These are phyloP conservation scores for Opisthograptis luteolata DNA, from an alignment of 2,888 invertebrate genomes.

Conservation along the genomic window DNA sequence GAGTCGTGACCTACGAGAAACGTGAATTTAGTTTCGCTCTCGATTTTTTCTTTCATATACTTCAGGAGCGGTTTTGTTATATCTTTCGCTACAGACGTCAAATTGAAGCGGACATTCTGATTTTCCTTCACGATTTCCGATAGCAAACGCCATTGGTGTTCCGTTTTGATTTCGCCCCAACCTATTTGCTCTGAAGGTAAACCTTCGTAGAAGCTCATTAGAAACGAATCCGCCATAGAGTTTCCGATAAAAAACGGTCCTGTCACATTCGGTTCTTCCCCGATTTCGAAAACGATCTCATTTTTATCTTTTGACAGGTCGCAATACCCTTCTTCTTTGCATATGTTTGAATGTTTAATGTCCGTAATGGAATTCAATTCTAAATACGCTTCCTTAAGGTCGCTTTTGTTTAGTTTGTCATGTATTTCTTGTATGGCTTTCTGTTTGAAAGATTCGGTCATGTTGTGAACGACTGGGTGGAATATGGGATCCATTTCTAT, in stretches of 20 bases:
- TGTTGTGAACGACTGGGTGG: constrained; percentile 55
- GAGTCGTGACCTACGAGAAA: constrained; percentile 69
- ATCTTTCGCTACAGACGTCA: constrained; percentile 50
- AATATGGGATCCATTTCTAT: constrained; percentile 56
- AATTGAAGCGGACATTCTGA: constrained; percentile 61
- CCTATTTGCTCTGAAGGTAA: constrained; percentile 54
- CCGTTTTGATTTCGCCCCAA: constrained; percentile 59
- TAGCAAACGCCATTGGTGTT: constrained; percentile 55
- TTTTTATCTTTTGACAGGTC: constrained; percentile 49
- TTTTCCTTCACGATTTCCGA: constrained; percentile 52
- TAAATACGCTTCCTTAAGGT: constrained; percentile 48
- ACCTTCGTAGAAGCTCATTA: constrained; percentile 72
- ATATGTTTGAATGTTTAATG: constrained; percentile 54
- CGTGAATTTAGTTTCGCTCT: constrained; percentile 45
- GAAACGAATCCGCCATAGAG: constrained; percentile 57
- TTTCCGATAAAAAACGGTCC: constrained; percentile 60
- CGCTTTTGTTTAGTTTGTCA: constrained; percentile 44
- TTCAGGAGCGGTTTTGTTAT: constrained; percentile 52
- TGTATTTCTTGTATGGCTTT: constrained; percentile 52
- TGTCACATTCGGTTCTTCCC: constrained; percentile 54
- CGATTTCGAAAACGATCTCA: constrained; percentile 47
- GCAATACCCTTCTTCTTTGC: constrained; percentile 52
- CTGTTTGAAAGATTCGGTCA: constrained; percentile 43
- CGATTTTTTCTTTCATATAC: constrained; percentile 52
- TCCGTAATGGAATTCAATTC: constrained; percentile 58